Base-by-base conservation (phyloP, 2,888 invertebrate species). In the Dasypolia templi region DNA sequence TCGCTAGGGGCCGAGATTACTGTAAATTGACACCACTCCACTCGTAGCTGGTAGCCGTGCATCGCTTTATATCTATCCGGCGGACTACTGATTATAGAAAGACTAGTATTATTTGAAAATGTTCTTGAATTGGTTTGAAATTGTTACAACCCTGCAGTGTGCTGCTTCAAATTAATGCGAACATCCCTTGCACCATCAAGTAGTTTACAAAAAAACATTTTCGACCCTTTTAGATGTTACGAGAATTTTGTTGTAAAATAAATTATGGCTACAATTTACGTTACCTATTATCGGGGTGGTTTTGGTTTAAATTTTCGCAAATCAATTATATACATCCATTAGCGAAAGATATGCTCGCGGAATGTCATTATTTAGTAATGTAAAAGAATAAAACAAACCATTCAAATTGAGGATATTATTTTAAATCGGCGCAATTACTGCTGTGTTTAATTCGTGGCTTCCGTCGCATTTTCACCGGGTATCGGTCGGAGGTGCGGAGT, bases 1-100 rank as follows among this genome's bases (percentile, higher is more conserved):
- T 90, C 87, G 89, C 87, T 85, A 83, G 87, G 79, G 89, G 89
- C 89, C 76, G 89, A 90, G 90, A 91, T 92, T 92, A 88, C 88
- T 86, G 86, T 89, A 85, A 91, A 91, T 90, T 91, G 90, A 89
- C 90, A 89, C 86, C 82, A 87, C 84, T 86, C 86, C 82, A 87
- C 84, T 86, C 85, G 83, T 85, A 82, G 83, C 81, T 84, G 65
- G 63, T 64, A 59, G 65, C 82, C 53, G 83, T 51, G 67, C 63
- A 87, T 84, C 88, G 84, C 76, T 81, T 75, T 82, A 65, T 62
- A 42, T 29, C 49, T 49, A 53, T 42, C 49, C 46, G 42, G 7
- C 26, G 17, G 26, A 44, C 51, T 61, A 46, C 19, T n/a, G 35
- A 32, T n/a, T 69, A 29, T 55, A 64, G 6, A n/a, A 55, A 64